These are phyloP conservation scores for Dynastes grantii DNA, from an alignment of 2,888 invertebrate species.

Conservation along the genomic window DNA sequence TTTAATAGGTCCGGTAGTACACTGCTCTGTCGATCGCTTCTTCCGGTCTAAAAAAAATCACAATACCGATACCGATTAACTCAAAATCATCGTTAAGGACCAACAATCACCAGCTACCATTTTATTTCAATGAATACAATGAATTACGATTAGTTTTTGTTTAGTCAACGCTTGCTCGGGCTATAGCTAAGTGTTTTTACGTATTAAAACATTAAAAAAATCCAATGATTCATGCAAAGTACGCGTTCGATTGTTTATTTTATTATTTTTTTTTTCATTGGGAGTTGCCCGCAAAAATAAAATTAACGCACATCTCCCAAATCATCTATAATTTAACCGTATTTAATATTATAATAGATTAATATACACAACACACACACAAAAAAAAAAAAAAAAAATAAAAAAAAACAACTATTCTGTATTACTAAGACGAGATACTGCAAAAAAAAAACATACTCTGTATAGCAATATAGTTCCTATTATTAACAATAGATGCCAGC, in stretches of 20 bases:
- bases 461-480: slow-evolving; percentile 56
- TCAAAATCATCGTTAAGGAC: not conserved
- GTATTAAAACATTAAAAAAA: no score
- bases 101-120: slow-evolving; percentile 6
- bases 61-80: not conserved
- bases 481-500: slow-evolving; percentile 65
- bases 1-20: slow-evolving; percentile 96
- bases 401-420: slow-evolving; percentile 37
- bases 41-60: slow-evolving; percentile 45
- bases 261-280: no score
- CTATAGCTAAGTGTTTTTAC: not conserved
- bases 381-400: not conserved
- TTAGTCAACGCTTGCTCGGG: not conserved
- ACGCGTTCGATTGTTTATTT: no score
- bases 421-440: slow-evolving; percentile 59
- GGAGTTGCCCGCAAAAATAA: no score
- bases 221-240: no score
- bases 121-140: not conserved
- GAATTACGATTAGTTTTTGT: slow-evolving; percentile 5
- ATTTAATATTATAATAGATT: no score
- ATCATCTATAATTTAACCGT: not conserved
- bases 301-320: no score
- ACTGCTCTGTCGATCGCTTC: slow-evolving; percentile 82
- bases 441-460: slow-evolving; percentile 49
- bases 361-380: slow-evolving; percentile 11